These are phyloP conservation scores for Actenoides lindsayi DNA, from an alignment of 2,113 vertebrate species.

Conservation along the genomic window DNA sequence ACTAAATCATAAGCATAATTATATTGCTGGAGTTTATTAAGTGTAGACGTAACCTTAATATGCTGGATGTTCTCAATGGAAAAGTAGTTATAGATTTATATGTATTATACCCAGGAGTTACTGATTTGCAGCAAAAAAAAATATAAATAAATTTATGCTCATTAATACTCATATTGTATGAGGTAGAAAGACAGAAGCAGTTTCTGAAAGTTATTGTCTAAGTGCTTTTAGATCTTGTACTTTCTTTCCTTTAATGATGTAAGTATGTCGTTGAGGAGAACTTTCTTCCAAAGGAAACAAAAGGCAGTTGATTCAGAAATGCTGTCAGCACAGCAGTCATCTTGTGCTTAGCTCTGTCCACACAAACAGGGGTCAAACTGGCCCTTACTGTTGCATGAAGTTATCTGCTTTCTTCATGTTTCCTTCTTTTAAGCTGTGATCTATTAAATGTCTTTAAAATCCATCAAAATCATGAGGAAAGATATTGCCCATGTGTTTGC, in stretches of 20 bases:
- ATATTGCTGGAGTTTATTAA: background rate
- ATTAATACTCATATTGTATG: background rate
- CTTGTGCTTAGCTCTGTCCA: background rate
- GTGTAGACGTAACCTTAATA: background rate
- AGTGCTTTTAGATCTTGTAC: background rate
- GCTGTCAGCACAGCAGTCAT: fast-evolving
- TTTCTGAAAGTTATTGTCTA: background rate
- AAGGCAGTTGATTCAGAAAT: background rate
- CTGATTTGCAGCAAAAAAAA: background rate
- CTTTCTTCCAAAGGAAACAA: background rate
- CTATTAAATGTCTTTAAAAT: background rate
- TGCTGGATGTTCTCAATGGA: background rate
- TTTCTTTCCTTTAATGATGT: background rate
- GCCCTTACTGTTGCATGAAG: background rate
- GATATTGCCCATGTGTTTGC: background rate
- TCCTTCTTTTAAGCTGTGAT: background rate
- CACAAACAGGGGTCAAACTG: background rate
- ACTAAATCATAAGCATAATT: background rate
- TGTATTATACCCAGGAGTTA: background rate
- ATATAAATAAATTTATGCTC: background rate
- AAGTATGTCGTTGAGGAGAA: background rate
- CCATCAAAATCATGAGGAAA: background rate
- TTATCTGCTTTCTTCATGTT: background rate
- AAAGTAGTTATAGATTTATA: background rate
- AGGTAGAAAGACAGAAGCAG: background rate